Evolutionary conservation across 2,797 vertebrate genomes (phyloP).

Genomic region (Clarias pachynema): DNA sequence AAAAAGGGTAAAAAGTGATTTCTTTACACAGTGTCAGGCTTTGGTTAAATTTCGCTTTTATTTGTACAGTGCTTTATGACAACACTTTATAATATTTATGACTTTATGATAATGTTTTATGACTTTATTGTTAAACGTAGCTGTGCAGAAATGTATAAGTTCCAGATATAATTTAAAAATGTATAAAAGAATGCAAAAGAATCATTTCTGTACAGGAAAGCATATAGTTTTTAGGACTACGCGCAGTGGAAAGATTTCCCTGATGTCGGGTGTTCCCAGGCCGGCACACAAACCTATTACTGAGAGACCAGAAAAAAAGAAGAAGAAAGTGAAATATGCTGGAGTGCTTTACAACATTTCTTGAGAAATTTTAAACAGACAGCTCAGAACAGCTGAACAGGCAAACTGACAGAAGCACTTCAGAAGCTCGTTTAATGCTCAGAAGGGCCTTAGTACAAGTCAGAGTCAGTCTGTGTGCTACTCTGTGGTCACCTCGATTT

Average conservation of each 20-base stretch:
- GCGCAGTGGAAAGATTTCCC: background rate
- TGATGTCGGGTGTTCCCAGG: background rate
- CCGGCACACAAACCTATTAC: background rate
- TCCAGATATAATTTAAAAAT: no score
- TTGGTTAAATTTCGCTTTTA: background rate
- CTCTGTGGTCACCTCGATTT: background rate
- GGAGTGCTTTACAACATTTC: no score
- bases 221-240: background rate
- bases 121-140: no score
- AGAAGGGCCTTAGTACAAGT: background rate
- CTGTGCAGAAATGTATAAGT: no score
- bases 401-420: background rate
- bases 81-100: no score
- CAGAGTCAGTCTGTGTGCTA: background rate
- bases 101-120: no score
- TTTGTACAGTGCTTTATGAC: no score
- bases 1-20: background rate
- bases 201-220: background rate
- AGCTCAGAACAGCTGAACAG: constrained; percentile 4
- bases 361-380: constrained; percentile 2
- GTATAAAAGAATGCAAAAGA: background rate
- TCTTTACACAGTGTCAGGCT: background rate
- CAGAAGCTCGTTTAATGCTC: background rate
- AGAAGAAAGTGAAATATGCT: background rate
- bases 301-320: background rate